phyloP scores from a whole-genome alignment of 2,888 invertebrate genomes.

The Salpingus planirostris region DNA sequence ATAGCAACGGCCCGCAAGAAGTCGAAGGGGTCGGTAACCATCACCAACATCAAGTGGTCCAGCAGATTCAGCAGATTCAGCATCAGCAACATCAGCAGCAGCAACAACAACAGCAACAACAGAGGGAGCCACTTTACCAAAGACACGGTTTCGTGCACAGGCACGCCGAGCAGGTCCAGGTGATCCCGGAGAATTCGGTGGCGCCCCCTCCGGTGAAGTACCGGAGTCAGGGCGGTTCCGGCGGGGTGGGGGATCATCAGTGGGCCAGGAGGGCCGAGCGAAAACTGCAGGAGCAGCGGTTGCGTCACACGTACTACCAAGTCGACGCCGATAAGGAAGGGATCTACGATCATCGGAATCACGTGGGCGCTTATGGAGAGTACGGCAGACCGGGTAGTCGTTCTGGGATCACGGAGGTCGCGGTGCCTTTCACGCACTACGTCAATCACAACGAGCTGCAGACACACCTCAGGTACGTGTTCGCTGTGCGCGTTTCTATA shows the following conservation, averaged over 20 bases:
- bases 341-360: neutral
- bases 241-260: too few species aligned
- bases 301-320: constrained; percentile 51
- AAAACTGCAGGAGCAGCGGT: constrained; percentile 46
- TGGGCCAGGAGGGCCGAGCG: constrained; percentile 25
- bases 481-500: too few species aligned
- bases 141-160: constrained; percentile 36
- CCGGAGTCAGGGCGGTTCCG: constrained; percentile 27
- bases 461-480: constrained; percentile 67
- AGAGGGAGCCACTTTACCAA: constrained; percentile 33
- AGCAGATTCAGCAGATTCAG: constrained; percentile 9
- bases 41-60: constrained; percentile 5
- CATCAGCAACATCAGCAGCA: constrained; percentile 11
- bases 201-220: constrained; percentile 34
- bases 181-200: constrained; percentile 38
- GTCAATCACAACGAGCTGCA: constrained; percentile 81
- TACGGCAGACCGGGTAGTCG: constrained; percentile 47
- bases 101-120: constrained; percentile 10
- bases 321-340: constrained; percentile 31
- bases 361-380: constrained; percentile 30
- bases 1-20: constrained; percentile 34
- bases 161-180: constrained; percentile 40
- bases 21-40: constrained; percentile 25
- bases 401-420: constrained; percentile 44
- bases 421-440: constrained; percentile 58